Evolutionary conservation across 2,113 vertebrate species (phyloP).

Genomic region (Nasalis larvatus): DNA sequence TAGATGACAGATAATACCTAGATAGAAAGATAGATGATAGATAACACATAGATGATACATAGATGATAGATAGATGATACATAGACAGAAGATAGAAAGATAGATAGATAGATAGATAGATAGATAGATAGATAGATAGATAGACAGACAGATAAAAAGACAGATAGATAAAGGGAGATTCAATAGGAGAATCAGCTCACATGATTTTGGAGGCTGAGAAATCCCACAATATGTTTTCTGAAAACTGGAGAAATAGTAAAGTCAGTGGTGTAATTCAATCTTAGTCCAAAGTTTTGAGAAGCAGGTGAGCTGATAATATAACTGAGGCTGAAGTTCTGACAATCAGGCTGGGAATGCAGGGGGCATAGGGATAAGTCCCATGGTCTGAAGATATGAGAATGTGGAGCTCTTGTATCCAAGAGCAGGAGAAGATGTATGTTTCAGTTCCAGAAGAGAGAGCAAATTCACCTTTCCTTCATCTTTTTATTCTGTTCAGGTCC

Average conservation of each 20-base stretch:
- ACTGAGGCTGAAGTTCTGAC: not conserved
- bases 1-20: no score
- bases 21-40: no score
- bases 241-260: not conserved
- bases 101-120: not conserved
- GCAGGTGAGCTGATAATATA: not conserved
- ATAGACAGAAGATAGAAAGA: not conserved
- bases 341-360: no score
- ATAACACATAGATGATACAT: not conserved
- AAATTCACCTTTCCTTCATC: not conserved
- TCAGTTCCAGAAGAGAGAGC: not conserved
- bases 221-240: not conserved
- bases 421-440: not conserved
- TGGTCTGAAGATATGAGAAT: not conserved
- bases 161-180: not conserved
- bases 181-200: not conserved
- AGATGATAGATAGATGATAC: no score
- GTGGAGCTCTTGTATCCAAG: not conserved
- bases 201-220: not conserved
- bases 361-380: not conserved
- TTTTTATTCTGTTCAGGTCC: not conserved
- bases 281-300: not conserved
- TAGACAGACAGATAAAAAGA: not conserved
- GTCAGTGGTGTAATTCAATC: fast-evolving
- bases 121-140: not conserved